Evolutionary conservation across 2,888 invertebrate genomes (phyloP).

Genomic region (Lasioglossum leucozonium): DNA sequence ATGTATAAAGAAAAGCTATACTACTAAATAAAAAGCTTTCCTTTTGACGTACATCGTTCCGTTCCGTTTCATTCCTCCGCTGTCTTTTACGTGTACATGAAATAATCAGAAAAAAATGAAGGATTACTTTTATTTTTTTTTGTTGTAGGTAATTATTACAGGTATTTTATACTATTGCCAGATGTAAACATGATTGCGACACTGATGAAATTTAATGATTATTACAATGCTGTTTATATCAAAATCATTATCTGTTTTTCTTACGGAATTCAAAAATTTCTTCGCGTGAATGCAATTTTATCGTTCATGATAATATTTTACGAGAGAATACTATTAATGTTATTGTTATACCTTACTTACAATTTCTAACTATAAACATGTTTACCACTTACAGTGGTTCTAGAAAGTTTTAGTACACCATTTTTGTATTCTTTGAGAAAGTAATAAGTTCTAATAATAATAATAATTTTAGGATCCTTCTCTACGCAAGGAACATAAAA

Average conservation of each 20-base stretch:
- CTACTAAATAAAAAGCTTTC: conserved; percentile 54
- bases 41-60: conserved; percentile 10
- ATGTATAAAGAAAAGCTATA: conserved; percentile 70
- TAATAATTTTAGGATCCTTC: neutral
- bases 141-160: conserved; percentile 49
- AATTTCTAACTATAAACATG: conserved; percentile 33
- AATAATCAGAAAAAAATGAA: conserved; percentile 44
- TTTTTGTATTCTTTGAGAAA: neutral
- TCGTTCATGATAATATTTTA: conserved; percentile 28
- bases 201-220: conserved; percentile 36
- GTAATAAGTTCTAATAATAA: neutral
- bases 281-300: conserved; percentile 25
- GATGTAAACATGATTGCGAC: conserved; percentile 51
- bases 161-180: conserved; percentile 45
- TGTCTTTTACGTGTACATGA: conserved; percentile 14
- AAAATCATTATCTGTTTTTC: conserved; percentile 41
- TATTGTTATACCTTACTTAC: conserved; percentile 44
- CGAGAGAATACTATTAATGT: conserved; percentile 44
- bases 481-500: neutral
- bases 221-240: conserved; percentile 50
- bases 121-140: conserved; percentile 50
- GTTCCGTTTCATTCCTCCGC: conserved; percentile 5
- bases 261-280: conserved; percentile 31
- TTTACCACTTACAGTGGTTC: conserved; percentile 25
- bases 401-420: conserved; percentile 11